Percentiles rank a stretch among this genome's conserved stretches.
phyloP scores from a whole-genome alignment of 2,888 invertebrate species.

The Corythucha ciliata region DNA sequence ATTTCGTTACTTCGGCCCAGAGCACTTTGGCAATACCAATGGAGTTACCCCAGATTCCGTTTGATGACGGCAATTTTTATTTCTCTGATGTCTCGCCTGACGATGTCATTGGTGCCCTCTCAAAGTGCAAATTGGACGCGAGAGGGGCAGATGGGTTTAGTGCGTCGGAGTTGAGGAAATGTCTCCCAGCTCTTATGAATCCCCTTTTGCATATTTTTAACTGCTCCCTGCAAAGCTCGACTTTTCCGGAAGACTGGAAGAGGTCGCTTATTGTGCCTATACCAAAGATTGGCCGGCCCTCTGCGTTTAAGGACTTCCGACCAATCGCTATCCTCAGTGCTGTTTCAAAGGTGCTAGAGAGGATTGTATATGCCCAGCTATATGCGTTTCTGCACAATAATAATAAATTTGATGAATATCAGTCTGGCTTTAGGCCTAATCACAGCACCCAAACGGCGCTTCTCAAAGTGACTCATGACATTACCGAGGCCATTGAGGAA shows the following conservation, averaged over 20 bases:
- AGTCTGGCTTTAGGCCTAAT: constrained; percentile 1
- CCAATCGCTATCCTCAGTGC: constrained; percentile 12
- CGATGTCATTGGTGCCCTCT: neutral
- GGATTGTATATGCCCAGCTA: neutral
- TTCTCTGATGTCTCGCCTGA: too few relatives aligned
- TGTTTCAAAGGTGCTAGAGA: constrained; percentile 8
- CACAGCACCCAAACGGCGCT: constrained; percentile 4
- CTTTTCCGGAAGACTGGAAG: constrained; percentile 12
- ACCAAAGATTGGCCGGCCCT: neutral
- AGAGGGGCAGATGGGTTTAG: neutral
- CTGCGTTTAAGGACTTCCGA: constrained; percentile 1
- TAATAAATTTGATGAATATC: neutral
- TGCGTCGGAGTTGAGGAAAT: neutral
- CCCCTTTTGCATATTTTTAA: neutral
- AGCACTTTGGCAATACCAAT: too few relatives aligned
- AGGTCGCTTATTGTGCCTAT: neutral
- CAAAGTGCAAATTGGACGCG: neutral
- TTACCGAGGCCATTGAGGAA: neutral
- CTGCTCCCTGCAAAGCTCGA: neutral
- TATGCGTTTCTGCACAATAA: neutral
- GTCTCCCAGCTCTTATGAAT: neutral
- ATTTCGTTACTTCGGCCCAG: too few relatives aligned
- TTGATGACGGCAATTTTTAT: too few relatives aligned
- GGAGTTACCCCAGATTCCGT: too few relatives aligned
- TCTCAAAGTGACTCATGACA: constrained; percentile 1